Evolutionary conservation across 2,113 vertebrate species (phyloP).

Genomic region (Lepus americanus): DNA sequence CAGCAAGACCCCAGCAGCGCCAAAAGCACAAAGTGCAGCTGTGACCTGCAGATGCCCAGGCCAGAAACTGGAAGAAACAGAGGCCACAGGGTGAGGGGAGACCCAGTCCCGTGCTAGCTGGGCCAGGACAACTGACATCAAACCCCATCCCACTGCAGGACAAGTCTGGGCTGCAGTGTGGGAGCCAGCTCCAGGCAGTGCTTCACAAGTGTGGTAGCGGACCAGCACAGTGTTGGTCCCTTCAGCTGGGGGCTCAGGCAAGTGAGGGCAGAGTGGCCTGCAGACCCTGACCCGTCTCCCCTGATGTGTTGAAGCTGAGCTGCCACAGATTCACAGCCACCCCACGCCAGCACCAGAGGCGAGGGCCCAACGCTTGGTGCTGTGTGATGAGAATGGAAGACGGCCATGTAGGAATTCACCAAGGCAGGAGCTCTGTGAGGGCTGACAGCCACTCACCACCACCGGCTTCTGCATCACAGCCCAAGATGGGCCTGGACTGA

Average conservation of each 20-base stretch:
- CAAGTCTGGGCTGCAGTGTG: neutral
- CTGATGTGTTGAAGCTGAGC: no score
- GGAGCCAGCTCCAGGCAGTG: neutral
- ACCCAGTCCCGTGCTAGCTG: neutral
- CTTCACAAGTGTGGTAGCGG: neutral
- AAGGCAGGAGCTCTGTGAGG: fast-evolving
- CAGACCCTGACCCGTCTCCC: neutral
- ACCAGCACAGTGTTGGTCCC: neutral
- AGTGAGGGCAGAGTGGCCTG: neutral
- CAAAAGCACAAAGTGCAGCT: neutral
- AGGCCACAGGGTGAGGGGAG: no score
- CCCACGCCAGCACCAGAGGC: neutral
- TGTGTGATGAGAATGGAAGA: no score
- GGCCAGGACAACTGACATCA: no score
- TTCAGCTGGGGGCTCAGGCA: neutral
- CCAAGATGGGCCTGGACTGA: neutral
- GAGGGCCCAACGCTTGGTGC: neutral
- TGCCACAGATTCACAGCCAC: neutral
- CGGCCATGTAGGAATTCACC: fast-evolving
- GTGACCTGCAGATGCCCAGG: neutral
- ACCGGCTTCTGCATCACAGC: neutral
- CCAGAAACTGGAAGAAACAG: neutral
- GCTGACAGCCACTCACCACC: neutral
- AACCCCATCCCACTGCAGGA: neutral
- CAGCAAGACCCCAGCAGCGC: neutral